Evolutionary conservation across 2,113 vertebrate species (phyloP).

Genomic region (Puntigrus tetrazona): DNA sequence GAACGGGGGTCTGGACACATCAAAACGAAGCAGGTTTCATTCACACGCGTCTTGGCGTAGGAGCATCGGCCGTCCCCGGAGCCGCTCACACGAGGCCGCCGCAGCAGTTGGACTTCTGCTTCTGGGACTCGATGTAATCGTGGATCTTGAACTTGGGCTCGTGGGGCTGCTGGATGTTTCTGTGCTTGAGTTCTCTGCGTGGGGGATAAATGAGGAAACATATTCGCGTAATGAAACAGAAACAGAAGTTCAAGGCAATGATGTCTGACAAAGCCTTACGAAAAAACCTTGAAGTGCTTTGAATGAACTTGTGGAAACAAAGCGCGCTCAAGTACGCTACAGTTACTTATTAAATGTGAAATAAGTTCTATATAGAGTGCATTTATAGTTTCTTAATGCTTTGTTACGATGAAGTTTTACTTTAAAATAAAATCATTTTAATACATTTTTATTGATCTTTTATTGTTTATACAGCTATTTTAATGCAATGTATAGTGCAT

Average conservation of each 20-base stretch:
- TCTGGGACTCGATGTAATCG: conserved; percentile 90
- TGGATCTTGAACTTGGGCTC: conserved; percentile 94
- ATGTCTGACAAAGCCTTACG: background rate
- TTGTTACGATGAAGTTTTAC: no score
- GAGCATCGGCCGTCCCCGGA: background rate
- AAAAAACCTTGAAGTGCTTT: background rate
- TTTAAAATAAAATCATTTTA: no score
- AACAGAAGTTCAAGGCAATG: background rate
- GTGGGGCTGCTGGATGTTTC: conserved; percentile 71
- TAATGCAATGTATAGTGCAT: background rate
- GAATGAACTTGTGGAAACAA: background rate
- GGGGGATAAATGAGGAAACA: conserved; percentile 13
- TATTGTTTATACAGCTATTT: no score
- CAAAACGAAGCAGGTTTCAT: conserved; percentile 11
- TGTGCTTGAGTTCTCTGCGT: conserved; percentile 89
- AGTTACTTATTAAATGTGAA: no score
- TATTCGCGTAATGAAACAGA: background rate
- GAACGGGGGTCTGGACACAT: conserved; percentile 10
- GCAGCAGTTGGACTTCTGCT: conserved; percentile 88
- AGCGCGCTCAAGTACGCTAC: no score
- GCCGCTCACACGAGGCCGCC: conserved; percentile 72
- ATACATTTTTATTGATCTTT: no score
- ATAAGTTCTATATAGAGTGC: no score
- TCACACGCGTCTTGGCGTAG: background rate
- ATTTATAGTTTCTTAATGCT: background rate